These are phyloP conservation scores for Mormyrus iriodes DNA, from an alignment of 2,113 vertebrate species.

Conservation along the genomic window DNA sequence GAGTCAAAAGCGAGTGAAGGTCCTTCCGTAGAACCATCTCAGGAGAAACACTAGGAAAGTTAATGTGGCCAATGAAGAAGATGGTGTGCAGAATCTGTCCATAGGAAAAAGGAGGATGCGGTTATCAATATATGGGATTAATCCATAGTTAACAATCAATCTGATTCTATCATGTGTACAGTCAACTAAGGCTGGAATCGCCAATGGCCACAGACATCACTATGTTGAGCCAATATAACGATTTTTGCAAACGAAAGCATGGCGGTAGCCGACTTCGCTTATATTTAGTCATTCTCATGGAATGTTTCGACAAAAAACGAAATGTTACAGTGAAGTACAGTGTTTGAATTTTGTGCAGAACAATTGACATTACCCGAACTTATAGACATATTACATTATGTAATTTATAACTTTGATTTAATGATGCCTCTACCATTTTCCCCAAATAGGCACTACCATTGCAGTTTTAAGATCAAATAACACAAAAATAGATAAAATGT, in stretches of 20 bases:
- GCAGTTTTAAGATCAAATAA: too few relatives aligned
- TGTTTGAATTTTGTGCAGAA: too few relatives aligned
- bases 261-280: neutral
- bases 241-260: neutral
- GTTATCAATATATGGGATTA: neutral
- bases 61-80: conserved; percentile 8
- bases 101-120: neutral
- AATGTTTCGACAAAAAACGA: too few relatives aligned
- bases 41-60: neutral
- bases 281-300: neutral
- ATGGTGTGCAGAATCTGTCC: conserved; percentile 8
- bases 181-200: neutral
- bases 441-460: too few relatives aligned
- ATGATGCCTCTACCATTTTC: too few relatives aligned
- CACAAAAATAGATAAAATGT: too few relatives aligned
- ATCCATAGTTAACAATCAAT: neutral
- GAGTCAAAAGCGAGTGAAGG: neutral
- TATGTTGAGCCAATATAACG: neutral
- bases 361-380: too few relatives aligned
- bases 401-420: too few relatives aligned
- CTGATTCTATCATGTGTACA: neutral
- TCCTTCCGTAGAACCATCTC: neutral
- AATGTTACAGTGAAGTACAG: too few relatives aligned
- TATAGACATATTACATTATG: too few relatives aligned
- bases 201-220: neutral